phyloP scores from a whole-genome alignment of 2,888 invertebrate species.

The Bedellia somnulentella region DNA sequence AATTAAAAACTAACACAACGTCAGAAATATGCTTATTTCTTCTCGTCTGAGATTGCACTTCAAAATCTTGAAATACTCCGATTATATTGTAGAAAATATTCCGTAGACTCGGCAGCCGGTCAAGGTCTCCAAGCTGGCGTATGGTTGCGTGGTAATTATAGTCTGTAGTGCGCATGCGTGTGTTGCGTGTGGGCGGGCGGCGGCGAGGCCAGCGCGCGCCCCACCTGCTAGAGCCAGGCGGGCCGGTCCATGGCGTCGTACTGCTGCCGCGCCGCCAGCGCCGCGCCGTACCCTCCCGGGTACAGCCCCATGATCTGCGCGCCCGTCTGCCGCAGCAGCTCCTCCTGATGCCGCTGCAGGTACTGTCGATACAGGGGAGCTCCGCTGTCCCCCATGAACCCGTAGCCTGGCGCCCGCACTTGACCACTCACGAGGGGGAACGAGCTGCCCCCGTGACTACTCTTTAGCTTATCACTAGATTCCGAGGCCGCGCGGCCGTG shows the following conservation, averaged over 20 bases:
- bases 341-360: constrained; percentile 65
- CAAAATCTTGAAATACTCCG: no score
- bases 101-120: no score
- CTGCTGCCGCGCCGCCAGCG: constrained; percentile 70
- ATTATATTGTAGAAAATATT: no score
- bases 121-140: no score
- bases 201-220: no score
- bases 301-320: constrained; percentile 66
- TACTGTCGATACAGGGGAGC: constrained; percentile 75
- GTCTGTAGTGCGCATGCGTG: no score
- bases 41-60: neutral
- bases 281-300: constrained; percentile 65
- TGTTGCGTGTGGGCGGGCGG: neutral
- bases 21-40: no score
- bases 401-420: neutral
- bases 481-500: constrained; percentile 37
- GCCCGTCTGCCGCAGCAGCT: constrained; percentile 60
- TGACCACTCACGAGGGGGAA: neutral
- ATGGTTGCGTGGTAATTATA: no score
- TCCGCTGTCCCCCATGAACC: constrained; percentile 55
- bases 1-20: no score
- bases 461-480: constrained; percentile 35
- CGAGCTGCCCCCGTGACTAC: constrained; percentile 42
- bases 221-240: constrained; percentile 63
- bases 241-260: constrained; percentile 73